Percentiles rank a stretch among this genome's conserved stretches.
phyloP scores from a whole-genome alignment of 2,888 invertebrate genomes.

The Iselma pallidipennis region DNA sequence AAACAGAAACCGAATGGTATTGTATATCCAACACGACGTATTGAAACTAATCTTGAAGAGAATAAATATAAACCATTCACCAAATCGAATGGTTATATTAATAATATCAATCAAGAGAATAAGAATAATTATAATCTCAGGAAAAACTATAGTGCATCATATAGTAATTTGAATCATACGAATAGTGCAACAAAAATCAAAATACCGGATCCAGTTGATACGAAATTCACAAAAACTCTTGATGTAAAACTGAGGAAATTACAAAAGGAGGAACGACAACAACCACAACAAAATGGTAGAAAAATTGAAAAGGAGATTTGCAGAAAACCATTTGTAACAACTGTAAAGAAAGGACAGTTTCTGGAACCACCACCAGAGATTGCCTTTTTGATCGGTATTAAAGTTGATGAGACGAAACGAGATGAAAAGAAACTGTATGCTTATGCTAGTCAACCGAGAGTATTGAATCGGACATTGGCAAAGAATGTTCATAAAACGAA shows the following conservation, averaged over 20 bases:
- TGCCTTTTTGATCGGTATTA: constrained; percentile 66
- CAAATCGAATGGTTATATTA: constrained; percentile 51
- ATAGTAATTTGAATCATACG: constrained; percentile 54
- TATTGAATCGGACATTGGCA: constrained; percentile 51
- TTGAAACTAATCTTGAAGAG: constrained; percentile 46
- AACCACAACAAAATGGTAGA: constrained; percentile 35
- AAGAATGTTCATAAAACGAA: constrained; percentile 47
- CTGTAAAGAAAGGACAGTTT: constrained; percentile 79
- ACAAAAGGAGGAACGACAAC: constrained; percentile 61
- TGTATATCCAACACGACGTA: constrained; percentile 60
- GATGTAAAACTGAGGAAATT: constrained; percentile 72
- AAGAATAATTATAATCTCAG: constrained; percentile 45
- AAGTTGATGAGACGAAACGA: constrained; percentile 39
- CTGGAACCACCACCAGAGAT: constrained; percentile 76
- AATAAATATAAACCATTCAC: constrained; percentile 46
- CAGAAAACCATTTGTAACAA: constrained; percentile 72
- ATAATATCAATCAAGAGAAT: constrained; percentile 33
- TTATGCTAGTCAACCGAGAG: constrained; percentile 68
- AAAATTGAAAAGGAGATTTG: constrained; percentile 27
- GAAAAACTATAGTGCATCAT: constrained; percentile 54
- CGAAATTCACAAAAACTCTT: constrained; percentile 70
- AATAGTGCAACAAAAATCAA: constrained; percentile 45
- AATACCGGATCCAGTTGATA: constrained; percentile 53
- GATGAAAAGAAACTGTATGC: constrained; percentile 62
- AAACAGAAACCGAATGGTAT: constrained; percentile 61